phyloP scores from a whole-genome alignment of 2,113 vertebrate genomes.

The Macroglossus sobrinus region DNA sequence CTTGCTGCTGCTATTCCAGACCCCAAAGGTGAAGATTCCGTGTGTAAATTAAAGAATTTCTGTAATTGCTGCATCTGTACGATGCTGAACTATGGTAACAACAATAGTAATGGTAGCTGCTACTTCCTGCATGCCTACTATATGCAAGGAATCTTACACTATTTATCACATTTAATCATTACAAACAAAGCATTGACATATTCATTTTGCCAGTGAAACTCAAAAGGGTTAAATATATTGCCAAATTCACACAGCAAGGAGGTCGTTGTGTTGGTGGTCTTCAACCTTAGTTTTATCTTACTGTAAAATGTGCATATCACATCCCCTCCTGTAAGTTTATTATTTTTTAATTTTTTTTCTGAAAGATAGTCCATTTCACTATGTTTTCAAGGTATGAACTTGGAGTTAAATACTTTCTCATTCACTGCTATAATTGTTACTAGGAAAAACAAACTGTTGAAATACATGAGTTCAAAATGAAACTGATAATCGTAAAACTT shows the following conservation, averaged over 20 bases:
- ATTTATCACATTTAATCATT: neutral
- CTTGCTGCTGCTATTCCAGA: neutral
- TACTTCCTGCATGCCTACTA: neutral
- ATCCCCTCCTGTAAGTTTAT: neutral
- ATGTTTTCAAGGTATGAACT: neutral
- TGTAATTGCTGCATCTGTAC: neutral
- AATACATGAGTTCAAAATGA: neutral
- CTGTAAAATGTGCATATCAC: neutral
- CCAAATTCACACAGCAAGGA: neutral
- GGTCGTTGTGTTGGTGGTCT: neutral
- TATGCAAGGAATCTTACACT: neutral
- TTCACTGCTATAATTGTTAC: neutral
- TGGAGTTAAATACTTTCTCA: neutral
- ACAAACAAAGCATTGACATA: neutral
- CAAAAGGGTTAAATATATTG: neutral
- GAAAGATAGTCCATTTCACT: neutral
- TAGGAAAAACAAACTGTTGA: conserved; percentile 5
- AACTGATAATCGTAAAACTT: neutral
- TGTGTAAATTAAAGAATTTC: neutral
- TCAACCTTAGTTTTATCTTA: neutral
- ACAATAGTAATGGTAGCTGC: neutral
- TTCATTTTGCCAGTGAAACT: neutral
- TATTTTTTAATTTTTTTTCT: conserved; percentile 16
- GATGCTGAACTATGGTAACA: neutral
- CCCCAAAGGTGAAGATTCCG: neutral